These are phyloP conservation scores for Smithornis capensis DNA, from an alignment of 2,113 vertebrate genomes.

Conservation along the genomic window DNA sequence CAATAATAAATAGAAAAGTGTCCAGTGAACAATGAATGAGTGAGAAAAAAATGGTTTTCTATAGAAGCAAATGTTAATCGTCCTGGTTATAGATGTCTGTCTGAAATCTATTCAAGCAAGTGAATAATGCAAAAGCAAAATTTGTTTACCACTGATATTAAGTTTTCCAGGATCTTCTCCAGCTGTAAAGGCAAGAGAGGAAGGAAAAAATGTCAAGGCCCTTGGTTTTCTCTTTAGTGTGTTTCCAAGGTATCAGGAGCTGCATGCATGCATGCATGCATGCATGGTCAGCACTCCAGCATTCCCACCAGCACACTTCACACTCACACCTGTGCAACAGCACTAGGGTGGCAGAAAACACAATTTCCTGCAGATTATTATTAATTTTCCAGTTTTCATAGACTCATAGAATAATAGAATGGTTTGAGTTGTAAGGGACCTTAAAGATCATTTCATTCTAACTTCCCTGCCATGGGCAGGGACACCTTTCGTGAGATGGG, in stretches of 20 bases:
- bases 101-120: background rate
- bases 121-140: conserved; percentile 11
- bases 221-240: background rate
- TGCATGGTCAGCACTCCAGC: background rate
- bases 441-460: background rate
- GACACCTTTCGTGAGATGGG: background rate
- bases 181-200: background rate
- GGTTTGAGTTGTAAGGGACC: background rate
- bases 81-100: background rate
- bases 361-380: background rate
- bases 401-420: background rate
- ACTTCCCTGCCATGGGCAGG: too few relatives aligned
- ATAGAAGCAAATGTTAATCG: background rate
- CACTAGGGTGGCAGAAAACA: background rate
- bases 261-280: too few relatives aligned
- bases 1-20: background rate
- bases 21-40: background rate
- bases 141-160: background rate
- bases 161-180: background rate
- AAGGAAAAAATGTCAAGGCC: background rate
- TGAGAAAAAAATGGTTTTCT: background rate
- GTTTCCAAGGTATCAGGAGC: background rate
- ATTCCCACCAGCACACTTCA: background rate
- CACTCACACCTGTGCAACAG: background rate
- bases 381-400: background rate